Conservation (phyloP, 2,888 invertebrate species). For the Hypomecis atomaria region DNA sequence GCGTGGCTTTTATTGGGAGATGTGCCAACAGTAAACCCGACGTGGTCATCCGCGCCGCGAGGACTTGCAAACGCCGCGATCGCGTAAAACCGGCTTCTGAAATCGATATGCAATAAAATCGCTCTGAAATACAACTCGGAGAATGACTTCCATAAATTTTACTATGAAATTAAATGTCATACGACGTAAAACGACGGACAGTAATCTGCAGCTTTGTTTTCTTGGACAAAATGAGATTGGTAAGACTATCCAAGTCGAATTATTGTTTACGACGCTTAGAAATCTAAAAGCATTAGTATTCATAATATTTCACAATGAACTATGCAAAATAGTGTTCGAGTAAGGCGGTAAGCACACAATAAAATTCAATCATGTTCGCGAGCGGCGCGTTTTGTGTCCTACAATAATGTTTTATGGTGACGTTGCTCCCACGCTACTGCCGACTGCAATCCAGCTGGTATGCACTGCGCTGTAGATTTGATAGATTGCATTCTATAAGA, state of each 20-base stretch:
- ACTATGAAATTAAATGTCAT: conserved; percentile 30
- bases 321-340: conserved; percentile 48
- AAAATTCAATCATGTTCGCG: conserved; percentile 79
- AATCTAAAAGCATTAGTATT: conserved; percentile 40
- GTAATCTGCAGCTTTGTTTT: conserved; percentile 27
- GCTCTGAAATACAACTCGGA: conserved; percentile 22
- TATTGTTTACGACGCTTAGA: conserved; percentile 21
- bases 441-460: conserved; percentile 56
- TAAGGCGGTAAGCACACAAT: conserved; percentile 68
- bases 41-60: conserved; percentile 56
- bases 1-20: conserved; percentile 70
- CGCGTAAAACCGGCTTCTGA: conserved; percentile 22
- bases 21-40: conserved; percentile 73
- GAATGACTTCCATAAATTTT: conserved; percentile 23
- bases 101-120: conserved; percentile 33
- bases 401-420: conserved; percentile 76
- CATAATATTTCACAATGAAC: conserved; percentile 46
- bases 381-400: conserved; percentile 64
- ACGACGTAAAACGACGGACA: conserved; percentile 15
- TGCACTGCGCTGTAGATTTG: conserved; percentile 54
- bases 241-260: conserved; percentile 26
- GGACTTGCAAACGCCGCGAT: conserved; percentile 35
- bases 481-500: conserved; percentile 42
- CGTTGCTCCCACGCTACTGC: conserved; percentile 73
- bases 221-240: conserved; percentile 7